Conservation (phyloP, 2,797 vertebrate species). For the Oceanodroma leucorhoa region DNA sequence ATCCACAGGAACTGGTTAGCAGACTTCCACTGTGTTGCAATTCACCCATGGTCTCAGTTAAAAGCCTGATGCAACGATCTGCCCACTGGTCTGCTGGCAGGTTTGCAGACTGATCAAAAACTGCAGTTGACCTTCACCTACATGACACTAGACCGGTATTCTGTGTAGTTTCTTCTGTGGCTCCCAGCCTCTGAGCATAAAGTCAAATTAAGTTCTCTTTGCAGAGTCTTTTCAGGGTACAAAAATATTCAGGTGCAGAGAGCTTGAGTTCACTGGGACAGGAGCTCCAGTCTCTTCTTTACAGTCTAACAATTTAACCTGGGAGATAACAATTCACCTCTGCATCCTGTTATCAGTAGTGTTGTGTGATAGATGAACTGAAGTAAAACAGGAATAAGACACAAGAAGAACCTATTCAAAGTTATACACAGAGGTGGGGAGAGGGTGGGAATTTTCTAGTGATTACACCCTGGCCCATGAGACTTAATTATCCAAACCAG, state of each 20-base stretch:
- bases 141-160: too few species aligned
- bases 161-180: background rate
- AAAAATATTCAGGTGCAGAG: background rate
- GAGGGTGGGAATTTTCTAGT: slow-evolving; percentile 4
- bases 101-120: background rate
- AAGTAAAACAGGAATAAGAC: slow-evolving; percentile 8
- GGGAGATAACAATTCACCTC: background rate
- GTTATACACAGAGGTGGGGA: background rate
- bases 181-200: background rate
- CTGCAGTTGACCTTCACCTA: background rate
- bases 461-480: slow-evolving; percentile 18
- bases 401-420: background rate
- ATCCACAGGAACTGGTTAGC: background rate
- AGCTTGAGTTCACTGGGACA: background rate
- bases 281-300: background rate
- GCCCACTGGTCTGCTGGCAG: background rate
- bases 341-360: background rate
- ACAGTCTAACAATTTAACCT: background rate
- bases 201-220: background rate
- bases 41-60: background rate
- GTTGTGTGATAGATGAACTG: background rate
- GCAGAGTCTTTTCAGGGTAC: background rate
- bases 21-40: background rate
- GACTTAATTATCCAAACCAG: background rate
- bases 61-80: background rate